Percentiles rank a stretch among this genome's conserved stretches.
Evolutionary conservation across 2,797 vertebrate genomes (phyloP).

Genomic region (Chrysolophus pictus): DNA sequence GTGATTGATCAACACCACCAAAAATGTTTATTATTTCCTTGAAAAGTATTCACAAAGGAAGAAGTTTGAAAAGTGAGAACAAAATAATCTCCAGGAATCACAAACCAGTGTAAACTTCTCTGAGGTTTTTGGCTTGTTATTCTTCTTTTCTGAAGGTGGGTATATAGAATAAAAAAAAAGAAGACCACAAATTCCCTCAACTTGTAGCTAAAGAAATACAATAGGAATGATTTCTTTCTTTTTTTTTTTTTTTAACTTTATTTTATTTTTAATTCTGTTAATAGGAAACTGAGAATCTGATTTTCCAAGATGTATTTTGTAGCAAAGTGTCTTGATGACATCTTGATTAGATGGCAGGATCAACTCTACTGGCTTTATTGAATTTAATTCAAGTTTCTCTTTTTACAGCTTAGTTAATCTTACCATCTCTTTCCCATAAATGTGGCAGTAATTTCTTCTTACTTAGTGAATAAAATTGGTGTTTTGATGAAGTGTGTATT

Average conservation of each 20-base stretch:
- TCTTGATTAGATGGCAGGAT: not conserved
- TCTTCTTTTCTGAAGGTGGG: not conserved
- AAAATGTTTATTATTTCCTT: not conserved
- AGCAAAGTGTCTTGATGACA: not conserved
- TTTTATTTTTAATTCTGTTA: not conserved
- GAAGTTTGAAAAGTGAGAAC: not conserved
- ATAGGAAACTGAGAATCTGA: not conserved
- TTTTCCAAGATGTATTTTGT: not conserved
- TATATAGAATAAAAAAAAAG: not conserved
- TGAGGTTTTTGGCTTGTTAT: not conserved
- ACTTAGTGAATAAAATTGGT: constrained; percentile 32
- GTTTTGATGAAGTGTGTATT: constrained; percentile 36
- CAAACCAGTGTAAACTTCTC: not conserved
- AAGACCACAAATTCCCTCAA: not conserved
- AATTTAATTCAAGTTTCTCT: not conserved
- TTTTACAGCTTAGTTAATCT: constrained; percentile 23
- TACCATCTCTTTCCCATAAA: not conserved
- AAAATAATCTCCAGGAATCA: not conserved
- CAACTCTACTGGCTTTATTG: not conserved
- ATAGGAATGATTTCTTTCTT: rapidly evolving
- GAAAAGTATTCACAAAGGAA: not conserved
- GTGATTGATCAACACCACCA: not conserved
- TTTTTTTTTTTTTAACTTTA: not conserved
- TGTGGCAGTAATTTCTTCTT: constrained; percentile 12
- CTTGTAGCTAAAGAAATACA: not conserved